A percentile compares a stretch with the other conserved stretches of the same genome.
Evolutionary conservation across 1,140 invertebrate species (phyloP).

Genomic region (Chironomus striatipennis): DNA sequence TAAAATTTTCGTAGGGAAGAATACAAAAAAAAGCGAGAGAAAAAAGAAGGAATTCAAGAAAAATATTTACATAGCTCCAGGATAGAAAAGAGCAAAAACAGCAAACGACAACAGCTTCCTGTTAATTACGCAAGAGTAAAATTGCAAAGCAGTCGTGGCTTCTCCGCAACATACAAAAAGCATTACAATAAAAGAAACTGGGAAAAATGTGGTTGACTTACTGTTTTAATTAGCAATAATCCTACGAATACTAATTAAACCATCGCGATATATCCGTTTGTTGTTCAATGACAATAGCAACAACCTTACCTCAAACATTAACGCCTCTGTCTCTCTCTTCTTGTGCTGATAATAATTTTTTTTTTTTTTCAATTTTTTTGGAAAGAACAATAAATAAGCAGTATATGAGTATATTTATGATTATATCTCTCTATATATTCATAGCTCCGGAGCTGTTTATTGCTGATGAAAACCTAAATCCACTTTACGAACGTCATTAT

Average conservation of each 20-base stretch:
- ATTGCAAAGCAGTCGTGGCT: background rate
- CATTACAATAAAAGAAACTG: background rate
- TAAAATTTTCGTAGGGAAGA: too few species aligned
- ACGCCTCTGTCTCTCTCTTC: background rate
- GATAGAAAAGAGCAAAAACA: background rate
- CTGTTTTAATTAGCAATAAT: slow-evolving; percentile 6
- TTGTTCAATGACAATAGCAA: background rate
- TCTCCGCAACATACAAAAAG: background rate
- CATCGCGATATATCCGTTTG: background rate
- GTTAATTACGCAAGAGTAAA: background rate
- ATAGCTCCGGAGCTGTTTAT: slow-evolving; percentile 58
- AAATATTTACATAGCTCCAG: too few species aligned
- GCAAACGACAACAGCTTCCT: background rate
- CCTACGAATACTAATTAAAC: slow-evolving; percentile 1
- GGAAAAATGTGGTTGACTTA: background rate
- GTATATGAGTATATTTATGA: background rate
- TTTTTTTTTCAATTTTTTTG: background rate
- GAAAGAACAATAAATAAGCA: background rate
- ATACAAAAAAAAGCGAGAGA: too few species aligned
- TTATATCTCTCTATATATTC: background rate
- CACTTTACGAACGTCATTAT: slow-evolving; percentile 54
- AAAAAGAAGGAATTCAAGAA: too few species aligned
- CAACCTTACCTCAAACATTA: background rate
- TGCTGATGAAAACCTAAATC: slow-evolving; percentile 52
- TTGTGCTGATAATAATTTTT: background rate